Evolutionary conservation across 2,888 invertebrate species (phyloP).

Genomic region (Hypena proboscidalis): DNA sequence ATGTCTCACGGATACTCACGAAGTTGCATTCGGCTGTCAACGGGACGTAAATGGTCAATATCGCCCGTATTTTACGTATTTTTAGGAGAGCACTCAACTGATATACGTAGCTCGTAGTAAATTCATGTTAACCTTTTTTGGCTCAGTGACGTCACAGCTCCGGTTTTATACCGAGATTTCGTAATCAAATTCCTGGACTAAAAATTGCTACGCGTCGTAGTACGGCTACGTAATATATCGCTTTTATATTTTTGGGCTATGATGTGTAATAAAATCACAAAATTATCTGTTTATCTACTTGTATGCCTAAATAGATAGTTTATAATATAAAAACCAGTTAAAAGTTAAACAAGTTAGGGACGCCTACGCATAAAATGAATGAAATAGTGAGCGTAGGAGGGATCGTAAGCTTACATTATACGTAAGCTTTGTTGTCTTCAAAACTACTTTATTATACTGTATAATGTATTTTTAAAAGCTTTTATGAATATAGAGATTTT

Average conservation of each 20-base stretch:
- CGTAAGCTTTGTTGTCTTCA: slow-evolving; percentile 18
- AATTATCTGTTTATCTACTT: slow-evolving; percentile 30
- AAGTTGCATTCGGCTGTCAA: slow-evolving; percentile 32
- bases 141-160: slow-evolving; percentile 4
- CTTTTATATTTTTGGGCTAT: slow-evolving; percentile 11
- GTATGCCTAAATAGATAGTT: slow-evolving; percentile 15
- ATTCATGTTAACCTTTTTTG: slow-evolving; percentile 16
- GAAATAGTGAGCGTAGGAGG: slow-evolving; percentile 27
- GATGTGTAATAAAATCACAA: slow-evolving; percentile 20
- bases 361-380: slow-evolving; percentile 22
- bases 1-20: slow-evolving; percentile 35
- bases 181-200: slow-evolving; percentile 6
- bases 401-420: slow-evolving; percentile 21
- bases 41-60: slow-evolving; percentile 25
- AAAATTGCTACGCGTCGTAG: slow-evolving; percentile 19
- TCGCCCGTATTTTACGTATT: slow-evolving; percentile 32
- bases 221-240: slow-evolving; percentile 11
- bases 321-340: slow-evolving; percentile 22
- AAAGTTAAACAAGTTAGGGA: slow-evolving; percentile 23
- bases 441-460: slow-evolving; percentile 18
- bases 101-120: slow-evolving; percentile 2
- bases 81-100: slow-evolving; percentile 18
- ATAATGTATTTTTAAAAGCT: slow-evolving; percentile 13
- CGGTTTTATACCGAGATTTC: slow-evolving; percentile 6
- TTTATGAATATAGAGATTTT: slow-evolving; percentile 1